phyloP scores from a whole-genome alignment of 1,140 invertebrate genomes.

The Nymphalis io region DNA sequence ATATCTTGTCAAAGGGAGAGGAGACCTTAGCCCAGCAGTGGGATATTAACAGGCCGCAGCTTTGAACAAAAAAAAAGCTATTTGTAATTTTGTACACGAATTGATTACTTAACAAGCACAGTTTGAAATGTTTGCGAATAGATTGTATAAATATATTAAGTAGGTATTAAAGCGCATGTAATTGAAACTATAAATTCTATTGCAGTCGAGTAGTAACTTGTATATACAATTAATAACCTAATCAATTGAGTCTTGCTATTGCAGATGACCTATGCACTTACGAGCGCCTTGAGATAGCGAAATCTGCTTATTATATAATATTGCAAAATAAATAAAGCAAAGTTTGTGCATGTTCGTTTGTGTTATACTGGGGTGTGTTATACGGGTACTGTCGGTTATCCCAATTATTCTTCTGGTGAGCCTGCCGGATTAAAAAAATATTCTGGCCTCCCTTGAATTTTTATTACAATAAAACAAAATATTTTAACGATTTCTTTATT shows the following conservation, averaged over 20 bases:
- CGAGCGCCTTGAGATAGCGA: conserved; percentile 33
- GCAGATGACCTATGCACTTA: conserved; percentile 54
- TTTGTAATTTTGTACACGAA: no score
- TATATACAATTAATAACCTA: conserved; percentile 60
- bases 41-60: no score
- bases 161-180: conserved; percentile 25
- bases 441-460: no score
- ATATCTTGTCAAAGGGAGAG: no score
- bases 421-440: no score
- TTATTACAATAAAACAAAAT: no score
- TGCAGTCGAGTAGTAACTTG: conserved; percentile 46
- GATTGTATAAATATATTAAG: neutral
- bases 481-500: no score
- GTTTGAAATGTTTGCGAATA: neutral
- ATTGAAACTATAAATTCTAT: conserved; percentile 51
- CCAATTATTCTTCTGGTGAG: no score
- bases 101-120: neutral
- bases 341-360: neutral
- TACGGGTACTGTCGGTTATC: no score
- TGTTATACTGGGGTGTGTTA: no score
- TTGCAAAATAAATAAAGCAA: neutral
- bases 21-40: no score
- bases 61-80: no score
- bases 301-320: conserved; percentile 25
- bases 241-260: conserved; percentile 60